Conservation (phyloP, 2,888 invertebrate genomes). For the Archips crataeganus region DNA sequence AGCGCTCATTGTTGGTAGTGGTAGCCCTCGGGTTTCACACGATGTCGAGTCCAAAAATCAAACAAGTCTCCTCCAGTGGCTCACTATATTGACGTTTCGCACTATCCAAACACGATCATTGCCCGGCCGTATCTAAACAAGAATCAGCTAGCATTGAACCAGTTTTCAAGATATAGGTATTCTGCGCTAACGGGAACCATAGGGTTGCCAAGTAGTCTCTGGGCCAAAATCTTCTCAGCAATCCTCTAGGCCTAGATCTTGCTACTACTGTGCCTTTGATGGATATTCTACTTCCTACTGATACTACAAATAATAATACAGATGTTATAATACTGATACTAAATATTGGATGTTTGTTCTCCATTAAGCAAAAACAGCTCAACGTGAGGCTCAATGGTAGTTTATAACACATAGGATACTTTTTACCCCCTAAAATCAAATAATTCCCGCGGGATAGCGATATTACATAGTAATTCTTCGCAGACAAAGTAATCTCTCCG, state of each 20-base stretch:
- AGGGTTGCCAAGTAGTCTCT: slow-evolving; percentile 28
- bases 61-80: slow-evolving; percentile 2
- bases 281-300: neutral
- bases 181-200: slow-evolving; percentile 58
- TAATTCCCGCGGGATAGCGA: too few relatives aligned
- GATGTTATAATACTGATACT: too few relatives aligned
- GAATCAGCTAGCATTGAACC: slow-evolving; percentile 69
- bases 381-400: too few relatives aligned
- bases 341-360: too few relatives aligned
- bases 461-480: too few relatives aligned
- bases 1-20: neutral
- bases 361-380: too few relatives aligned
- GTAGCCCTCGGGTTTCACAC: neutral
- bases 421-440: too few relatives aligned
- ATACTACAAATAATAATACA: too few relatives aligned
- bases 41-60: slow-evolving; percentile 2
- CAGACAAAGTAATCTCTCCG: neutral
- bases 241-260: neutral
- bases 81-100: slow-evolving; percentile 38
- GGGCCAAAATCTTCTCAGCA: neutral
- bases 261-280: neutral
- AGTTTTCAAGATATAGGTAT: slow-evolving; percentile 63
- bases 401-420: too few relatives aligned
- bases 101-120: slow-evolving; percentile 50
- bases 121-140: slow-evolving; percentile 61